Evolutionary conservation across 2,797 vertebrate species (phyloP).

Genomic region (Acanthis flammea): DNA sequence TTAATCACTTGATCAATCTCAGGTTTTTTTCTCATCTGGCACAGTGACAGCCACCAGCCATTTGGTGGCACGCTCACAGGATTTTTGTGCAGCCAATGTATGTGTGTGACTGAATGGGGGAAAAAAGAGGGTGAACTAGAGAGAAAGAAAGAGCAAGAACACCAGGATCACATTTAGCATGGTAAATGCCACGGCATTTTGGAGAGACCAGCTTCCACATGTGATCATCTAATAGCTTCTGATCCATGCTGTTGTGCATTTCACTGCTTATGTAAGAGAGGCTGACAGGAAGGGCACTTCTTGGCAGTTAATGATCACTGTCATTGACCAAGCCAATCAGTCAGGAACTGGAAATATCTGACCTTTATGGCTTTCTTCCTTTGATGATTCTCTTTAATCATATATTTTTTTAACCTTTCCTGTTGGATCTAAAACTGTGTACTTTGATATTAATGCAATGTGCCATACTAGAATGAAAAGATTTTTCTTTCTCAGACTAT

Average conservation of each 20-base stretch:
- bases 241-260: not conserved
- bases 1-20: slow-evolving; percentile 29
- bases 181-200: not conserved
- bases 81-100: not conserved
- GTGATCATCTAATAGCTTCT: not conserved
- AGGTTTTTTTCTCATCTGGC: not conserved
- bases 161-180: not conserved
- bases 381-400: slow-evolving; percentile 12
- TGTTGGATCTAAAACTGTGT: not conserved
- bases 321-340: slow-evolving; percentile 32
- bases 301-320: slow-evolving; percentile 51
- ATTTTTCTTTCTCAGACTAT: not conserved
- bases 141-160: not conserved
- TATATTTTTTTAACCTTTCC: slow-evolving; percentile 48
- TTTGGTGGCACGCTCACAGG: not conserved
- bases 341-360: slow-evolving; percentile 56
- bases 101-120: not conserved
- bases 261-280: slow-evolving; percentile 45
- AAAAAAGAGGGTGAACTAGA: not conserved
- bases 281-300: slow-evolving; percentile 17
- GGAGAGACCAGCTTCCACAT: not conserved
- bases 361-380: slow-evolving; percentile 46
- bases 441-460: slow-evolving; percentile 1
- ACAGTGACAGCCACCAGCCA: not conserved
- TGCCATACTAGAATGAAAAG: not conserved